phyloP scores from a whole-genome alignment of 2,113 vertebrate species.

The Calyptomena viridis region DNA sequence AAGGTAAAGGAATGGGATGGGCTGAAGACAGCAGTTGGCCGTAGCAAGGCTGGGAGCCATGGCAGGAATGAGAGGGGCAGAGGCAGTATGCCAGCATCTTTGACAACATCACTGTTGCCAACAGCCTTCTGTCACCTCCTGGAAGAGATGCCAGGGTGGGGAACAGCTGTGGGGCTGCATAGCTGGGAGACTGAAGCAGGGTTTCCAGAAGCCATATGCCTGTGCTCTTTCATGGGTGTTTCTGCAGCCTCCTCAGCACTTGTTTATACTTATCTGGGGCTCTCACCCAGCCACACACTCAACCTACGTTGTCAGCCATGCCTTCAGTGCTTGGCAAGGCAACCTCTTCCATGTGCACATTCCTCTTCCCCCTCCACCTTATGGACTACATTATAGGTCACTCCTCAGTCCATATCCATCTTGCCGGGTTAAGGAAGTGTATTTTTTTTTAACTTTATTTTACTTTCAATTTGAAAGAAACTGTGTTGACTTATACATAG shows the following conservation, averaged over 20 bases:
- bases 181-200: neutral
- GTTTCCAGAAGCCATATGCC: neutral
- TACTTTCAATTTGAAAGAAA: neutral
- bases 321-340: neutral
- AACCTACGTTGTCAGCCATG: neutral
- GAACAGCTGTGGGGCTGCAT: fast-evolving
- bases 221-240: neutral
- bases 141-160: fast-evolving
- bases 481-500: neutral
- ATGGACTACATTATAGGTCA: neutral
- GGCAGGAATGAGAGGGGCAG: neutral
- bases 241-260: neutral
- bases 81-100: neutral
- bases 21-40: neutral
- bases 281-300: neutral
- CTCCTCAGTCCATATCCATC: neutral
- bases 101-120: fast-evolving
- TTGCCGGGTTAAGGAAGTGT: neutral
- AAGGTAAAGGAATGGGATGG: neutral
- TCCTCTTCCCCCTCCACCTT: neutral
- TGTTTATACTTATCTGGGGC: neutral
- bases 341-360: neutral
- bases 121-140: neutral
- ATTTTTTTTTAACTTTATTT: neutral
- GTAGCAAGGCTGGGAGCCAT: neutral